A percentile compares a stretch with the other conserved stretches of the same genome.
Evolutionary conservation across 2,888 invertebrate species (phyloP).

Genomic region (Didymodactylos carnosus): DNA sequence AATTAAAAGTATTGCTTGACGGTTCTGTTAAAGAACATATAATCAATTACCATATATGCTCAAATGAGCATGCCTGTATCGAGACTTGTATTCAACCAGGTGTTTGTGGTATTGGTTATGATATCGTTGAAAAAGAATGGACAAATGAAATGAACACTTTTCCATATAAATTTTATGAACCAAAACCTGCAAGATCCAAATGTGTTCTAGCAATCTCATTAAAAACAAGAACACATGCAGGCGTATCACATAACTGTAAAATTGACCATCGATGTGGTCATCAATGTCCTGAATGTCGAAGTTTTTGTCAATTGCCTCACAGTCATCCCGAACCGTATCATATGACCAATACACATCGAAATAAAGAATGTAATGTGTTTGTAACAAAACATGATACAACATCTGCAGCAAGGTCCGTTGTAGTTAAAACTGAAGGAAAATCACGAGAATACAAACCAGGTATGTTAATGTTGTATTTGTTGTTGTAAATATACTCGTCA

Average conservation of each 20-base stretch:
- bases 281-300: background rate
- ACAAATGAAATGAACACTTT: background rate
- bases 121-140: background rate
- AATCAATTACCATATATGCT: too few species aligned
- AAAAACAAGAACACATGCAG: background rate
- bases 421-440: background rate
- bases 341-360: too few species aligned
- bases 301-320: background rate
- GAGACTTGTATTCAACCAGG: too few species aligned
- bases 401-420: background rate
- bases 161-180: too few species aligned
- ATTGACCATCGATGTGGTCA: background rate
- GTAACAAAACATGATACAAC: background rate
- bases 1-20: too few species aligned
- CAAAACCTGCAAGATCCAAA: background rate
- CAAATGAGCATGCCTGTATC: too few species aligned
- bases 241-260: background rate
- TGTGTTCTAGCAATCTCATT: background rate
- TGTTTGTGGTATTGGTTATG: background rate
- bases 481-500: too few species aligned
- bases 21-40: too few species aligned
- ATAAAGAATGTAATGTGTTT: background rate
- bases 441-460: background rate
- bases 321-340: background rate
- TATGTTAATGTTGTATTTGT: too few species aligned